phyloP scores from a whole-genome alignment of 2,113 vertebrate species.

The Ciconia stormi region DNA sequence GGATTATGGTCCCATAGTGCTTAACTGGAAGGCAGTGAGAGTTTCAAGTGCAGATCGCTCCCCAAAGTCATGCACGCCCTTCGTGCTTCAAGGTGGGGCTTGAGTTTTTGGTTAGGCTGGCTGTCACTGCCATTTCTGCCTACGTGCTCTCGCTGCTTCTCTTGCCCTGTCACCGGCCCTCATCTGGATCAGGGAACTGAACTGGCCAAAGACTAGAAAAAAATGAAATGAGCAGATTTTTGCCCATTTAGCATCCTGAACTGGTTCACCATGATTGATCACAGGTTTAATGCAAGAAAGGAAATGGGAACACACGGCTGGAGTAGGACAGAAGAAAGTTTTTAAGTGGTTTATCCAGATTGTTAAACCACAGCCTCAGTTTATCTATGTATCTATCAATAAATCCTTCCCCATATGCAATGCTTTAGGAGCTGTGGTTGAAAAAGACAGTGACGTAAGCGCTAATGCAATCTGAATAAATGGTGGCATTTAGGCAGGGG shows the following conservation, averaged over 20 bases:
- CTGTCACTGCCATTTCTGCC: neutral
- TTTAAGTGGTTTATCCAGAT: neutral
- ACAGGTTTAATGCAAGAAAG: neutral
- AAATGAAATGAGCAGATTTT: neutral
- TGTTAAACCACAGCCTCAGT: neutral
- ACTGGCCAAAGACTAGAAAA: neutral
- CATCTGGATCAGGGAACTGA: neutral
- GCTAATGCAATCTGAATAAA: slow-evolving; percentile 5
- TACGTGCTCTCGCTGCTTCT: neutral
- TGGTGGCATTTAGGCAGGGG: neutral
- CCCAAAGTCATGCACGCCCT: neutral
- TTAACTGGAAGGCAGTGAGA: neutral
- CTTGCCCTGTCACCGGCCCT: rapidly evolving
- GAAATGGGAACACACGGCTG: neutral
- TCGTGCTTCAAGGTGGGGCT: neutral
- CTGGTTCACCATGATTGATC: neutral
- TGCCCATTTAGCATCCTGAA: neutral
- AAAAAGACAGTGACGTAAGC: neutral
- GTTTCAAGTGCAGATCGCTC: neutral
- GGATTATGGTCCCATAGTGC: neutral
- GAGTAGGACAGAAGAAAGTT: neutral
- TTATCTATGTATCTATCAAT: neutral
- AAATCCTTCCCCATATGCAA: neutral
- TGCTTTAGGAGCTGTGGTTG: neutral
- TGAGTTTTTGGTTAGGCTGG: neutral